Conservation (phyloP, 2,888 invertebrate species). For the Shargacucullia verbasci region DNA sequence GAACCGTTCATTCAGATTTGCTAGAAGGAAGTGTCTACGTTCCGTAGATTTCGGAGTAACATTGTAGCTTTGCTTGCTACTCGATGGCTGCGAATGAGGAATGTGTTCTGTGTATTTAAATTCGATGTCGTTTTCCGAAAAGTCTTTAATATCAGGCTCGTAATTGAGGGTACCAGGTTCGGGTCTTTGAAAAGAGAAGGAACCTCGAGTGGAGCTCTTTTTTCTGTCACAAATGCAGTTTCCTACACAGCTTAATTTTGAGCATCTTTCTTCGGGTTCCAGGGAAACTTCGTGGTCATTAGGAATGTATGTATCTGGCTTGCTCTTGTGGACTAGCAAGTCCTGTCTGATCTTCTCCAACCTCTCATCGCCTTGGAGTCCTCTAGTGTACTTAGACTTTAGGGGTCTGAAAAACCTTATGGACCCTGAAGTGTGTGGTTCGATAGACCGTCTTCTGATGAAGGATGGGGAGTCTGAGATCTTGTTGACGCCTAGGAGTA, state of each 20-base stretch:
- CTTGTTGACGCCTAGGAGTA: constrained; percentile 90
- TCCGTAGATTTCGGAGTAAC: constrained; percentile 85
- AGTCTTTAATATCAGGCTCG: constrained; percentile 73
- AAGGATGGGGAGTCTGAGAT: constrained; percentile 83
- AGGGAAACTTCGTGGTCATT: constrained; percentile 76
- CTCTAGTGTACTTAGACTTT: constrained; percentile 83
- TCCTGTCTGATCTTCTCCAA: constrained; percentile 84
- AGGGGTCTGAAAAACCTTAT: constrained; percentile 83
- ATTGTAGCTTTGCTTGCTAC: constrained; percentile 83
- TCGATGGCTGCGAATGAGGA: constrained; percentile 80
- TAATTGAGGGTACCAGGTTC: constrained; percentile 77
- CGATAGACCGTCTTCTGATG: constrained; percentile 78
- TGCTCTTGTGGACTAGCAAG: constrained; percentile 81
- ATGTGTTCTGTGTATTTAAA: constrained; percentile 85
- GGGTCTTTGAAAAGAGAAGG: constrained; percentile 82
- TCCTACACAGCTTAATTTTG: constrained; percentile 79
- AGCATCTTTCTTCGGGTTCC: constrained; percentile 77
- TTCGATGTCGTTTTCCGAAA: constrained; percentile 84
- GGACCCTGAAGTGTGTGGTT: constrained; percentile 79
- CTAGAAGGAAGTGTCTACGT: constrained; percentile 78
- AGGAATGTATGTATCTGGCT: constrained; percentile 82
- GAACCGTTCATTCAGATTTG: constrained; percentile 85
- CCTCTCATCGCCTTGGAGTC: constrained; percentile 83
- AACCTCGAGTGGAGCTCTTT: constrained; percentile 79
- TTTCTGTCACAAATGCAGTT: constrained; percentile 82